phyloP scores from a whole-genome alignment of 1,140 invertebrate species.

The Tetramorium simillimum region DNA sequence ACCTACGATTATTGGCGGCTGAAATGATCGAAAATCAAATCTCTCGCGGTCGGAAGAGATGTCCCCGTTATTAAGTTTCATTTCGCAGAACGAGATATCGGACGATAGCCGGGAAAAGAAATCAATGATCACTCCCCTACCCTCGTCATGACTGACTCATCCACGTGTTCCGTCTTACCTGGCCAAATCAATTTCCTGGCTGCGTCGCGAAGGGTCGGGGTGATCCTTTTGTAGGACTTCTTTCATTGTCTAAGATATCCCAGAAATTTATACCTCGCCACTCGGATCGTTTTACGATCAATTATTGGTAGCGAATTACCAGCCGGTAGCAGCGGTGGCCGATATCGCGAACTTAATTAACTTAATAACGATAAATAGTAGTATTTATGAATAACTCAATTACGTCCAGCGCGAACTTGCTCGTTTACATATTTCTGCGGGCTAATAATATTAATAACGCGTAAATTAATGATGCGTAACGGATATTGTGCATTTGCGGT shows the following conservation, averaged over 20 bases:
- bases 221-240: conserved; percentile 62
- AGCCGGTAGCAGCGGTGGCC: not conserved
- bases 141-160: conserved; percentile 50
- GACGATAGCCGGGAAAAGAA: conserved; percentile 12
- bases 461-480: conserved; percentile 48
- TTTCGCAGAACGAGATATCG: not conserved
- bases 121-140: conserved; percentile 37
- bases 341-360: conserved; percentile 46
- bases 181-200: conserved; percentile 64
- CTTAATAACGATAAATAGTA: conserved; percentile 57
- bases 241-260: conserved; percentile 48
- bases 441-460: conserved; percentile 58
- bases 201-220: not conserved
- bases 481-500: conserved; percentile 41
- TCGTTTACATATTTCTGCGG: conserved; percentile 47
- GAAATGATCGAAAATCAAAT: conserved; percentile 31
- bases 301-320: conserved; percentile 51
- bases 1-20: not conserved
- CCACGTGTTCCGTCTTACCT: conserved; percentile 39
- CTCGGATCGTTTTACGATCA: conserved; percentile 58
- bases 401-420: conserved; percentile 33
- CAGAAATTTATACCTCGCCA: conserved; percentile 61
- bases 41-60: conserved; percentile 33
- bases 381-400: conserved; percentile 60
- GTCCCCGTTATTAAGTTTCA: conserved; percentile 47